These are phyloP conservation scores for Biston stratarius DNA, from an alignment of 2,888 invertebrate genomes.

Conservation along the genomic window DNA sequence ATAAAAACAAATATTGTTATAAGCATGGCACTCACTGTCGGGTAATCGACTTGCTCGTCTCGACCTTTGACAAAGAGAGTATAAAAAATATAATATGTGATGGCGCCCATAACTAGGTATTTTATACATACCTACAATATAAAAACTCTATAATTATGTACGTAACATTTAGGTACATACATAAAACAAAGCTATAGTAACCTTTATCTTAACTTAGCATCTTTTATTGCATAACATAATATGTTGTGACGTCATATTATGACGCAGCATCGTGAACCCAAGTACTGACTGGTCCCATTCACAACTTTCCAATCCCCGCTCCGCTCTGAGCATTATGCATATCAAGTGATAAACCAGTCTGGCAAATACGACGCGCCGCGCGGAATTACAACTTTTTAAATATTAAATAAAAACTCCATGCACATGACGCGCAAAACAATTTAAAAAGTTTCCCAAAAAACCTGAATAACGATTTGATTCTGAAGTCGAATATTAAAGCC, in stretches of 20 bases:
- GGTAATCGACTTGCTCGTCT: no score
- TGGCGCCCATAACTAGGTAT: no score
- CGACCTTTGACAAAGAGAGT: no score
- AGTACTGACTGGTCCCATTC: constrained; percentile 49
- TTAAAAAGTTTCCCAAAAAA: background rate
- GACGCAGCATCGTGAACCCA: constrained; percentile 45
- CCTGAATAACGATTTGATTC: background rate
- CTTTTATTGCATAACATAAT: constrained; percentile 33
- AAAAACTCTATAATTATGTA: no score
- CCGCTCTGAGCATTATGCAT: constrained; percentile 47
- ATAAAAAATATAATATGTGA: no score
- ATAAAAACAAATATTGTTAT: no score
- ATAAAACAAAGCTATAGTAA: constrained; percentile 1
- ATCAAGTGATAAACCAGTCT: constrained; percentile 51
- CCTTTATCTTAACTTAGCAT: constrained; percentile 19
- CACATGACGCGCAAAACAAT: background rate
- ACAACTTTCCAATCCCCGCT: constrained; percentile 70
- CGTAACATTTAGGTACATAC: background rate
- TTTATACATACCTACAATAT: no score
- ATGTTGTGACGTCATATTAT: no score
- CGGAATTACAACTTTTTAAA: background rate
- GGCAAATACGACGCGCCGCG: background rate
- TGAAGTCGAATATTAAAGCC: constrained; percentile 53
- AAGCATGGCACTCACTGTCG: no score
- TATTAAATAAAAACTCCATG: background rate